These are phyloP conservation scores for human DNA, from an alignment of 2,113 vertebrate species.

Conservation along the genomic window GRCh38 chr13:102749501-102750000, in stretches of 20 bases:
- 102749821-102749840: background rate
- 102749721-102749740: background rate
- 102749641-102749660: background rate
- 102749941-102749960: constrained; percentile 67
- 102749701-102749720: background rate
- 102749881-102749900: background rate
- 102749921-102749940: constrained; percentile 50
- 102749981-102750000: constrained; percentile 51
- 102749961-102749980: constrained; percentile 60
- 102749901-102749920: background rate
- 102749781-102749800: background rate
- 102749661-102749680: background rate
- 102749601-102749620: background rate
- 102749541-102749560: background rate
- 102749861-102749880: background rate
- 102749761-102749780: constrained; percentile 24
- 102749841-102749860: background rate
- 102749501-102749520: background rate
- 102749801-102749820: constrained; percentile 11
- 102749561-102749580: background rate
- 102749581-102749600: background rate
- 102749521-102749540: background rate
- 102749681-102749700: background rate
- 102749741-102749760: background rate
- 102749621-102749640: background rate